A percentile compares a stretch with the other conserved stretches of the same genome.
Evolutionary conservation across 2,797 vertebrate genomes (phyloP).

Genomic region (Gastrophryne carolinensis): DNA sequence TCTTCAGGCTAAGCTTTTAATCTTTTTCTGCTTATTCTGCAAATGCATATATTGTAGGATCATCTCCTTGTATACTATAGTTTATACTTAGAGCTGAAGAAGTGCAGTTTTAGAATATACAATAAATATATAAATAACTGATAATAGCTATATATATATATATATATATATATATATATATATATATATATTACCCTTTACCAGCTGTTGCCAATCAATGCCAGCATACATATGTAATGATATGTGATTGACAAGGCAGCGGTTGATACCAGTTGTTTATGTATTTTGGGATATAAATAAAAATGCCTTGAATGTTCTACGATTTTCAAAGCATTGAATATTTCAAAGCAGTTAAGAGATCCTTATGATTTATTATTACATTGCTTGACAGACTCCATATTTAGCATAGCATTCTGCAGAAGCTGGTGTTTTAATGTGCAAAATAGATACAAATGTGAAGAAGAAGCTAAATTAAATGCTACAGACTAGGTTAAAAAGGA

Average conservation of each 20-base stretch:
- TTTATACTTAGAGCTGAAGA: background rate
- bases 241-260: no score
- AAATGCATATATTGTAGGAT: background rate
- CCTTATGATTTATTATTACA: background rate
- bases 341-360: background rate
- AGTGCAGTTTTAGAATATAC: no score
- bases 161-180: background rate
- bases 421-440: background rate
- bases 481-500: conserved; percentile 19
- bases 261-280: no score
- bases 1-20: background rate
- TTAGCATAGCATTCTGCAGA: background rate
- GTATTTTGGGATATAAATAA: no score
- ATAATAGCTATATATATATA: background rate
- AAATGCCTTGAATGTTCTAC: no score
- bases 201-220: background rate
- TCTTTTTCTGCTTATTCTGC: background rate
- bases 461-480: background rate
- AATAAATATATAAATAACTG: no score
- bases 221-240: no score
- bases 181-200: background rate
- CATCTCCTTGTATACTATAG: no score
- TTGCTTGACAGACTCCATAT: background rate
- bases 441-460: background rate
- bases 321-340: no score